Evolutionary conservation across 2,888 invertebrate genomes (phyloP), one percentile per base, ranked within the genome.

Genomic region (Thyatira batis): DNA sequence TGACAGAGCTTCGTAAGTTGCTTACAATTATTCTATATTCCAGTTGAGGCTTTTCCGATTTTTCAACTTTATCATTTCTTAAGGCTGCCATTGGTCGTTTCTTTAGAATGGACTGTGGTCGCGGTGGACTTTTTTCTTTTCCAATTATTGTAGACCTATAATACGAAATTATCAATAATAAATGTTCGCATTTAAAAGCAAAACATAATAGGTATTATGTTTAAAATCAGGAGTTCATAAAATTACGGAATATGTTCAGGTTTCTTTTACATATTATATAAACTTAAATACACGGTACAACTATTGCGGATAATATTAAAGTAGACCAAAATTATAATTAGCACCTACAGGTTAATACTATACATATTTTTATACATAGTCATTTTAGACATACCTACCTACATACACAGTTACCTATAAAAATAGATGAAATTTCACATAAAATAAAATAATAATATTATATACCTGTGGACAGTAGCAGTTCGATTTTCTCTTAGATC

Each of bases 1-100:
- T 97, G 3, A 98, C 98, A 63, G 95, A 95, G 21, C 93, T 93
- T 73, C 97, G 96, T 60, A 98, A 93, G 92, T 98, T 98, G 64
- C 98, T 97, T 1, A 98, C 97, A 52, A 97, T 95, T 76, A 98
- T 97, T 73, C 97, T 93, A 82, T 95, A 97, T 45, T 98, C 97
- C 3, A 94, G 87, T 43, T 61, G 55, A 25, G 85, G 77, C 57
- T 85, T 89, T 25, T 90, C 89, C 21, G 66, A 8, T 60, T 80
- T 85, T 52, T 83, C 84, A 5, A 63, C 51, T 58, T 82, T 82
- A 30, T 89, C 87, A 69, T 69, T 79, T 63, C 83, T 77, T 52
- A 89, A 57, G 45, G 91, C 88, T 21, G 87, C 90, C 87, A 89
- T 89, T 9, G 91, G 89, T 11, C 92, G 81, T 67, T 92, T 92